phyloP scores from a whole-genome alignment of 2,113 vertebrate genomes.

The Climacteris rufus region DNA sequence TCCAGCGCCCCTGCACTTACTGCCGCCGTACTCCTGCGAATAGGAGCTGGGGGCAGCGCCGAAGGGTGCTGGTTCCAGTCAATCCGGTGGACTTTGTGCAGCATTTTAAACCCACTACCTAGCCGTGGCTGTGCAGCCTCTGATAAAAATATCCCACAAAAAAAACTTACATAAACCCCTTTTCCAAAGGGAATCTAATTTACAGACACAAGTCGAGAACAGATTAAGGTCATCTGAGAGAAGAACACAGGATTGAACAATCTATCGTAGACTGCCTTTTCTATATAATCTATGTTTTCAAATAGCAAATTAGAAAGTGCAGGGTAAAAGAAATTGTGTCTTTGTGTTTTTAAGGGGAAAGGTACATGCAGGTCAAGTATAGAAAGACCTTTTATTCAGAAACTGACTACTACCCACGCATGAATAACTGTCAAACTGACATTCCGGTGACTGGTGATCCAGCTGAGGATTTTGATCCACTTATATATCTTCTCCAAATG shows the following conservation, averaged over 20 bases:
- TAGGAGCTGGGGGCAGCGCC: too few relatives aligned
- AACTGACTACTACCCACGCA: background rate
- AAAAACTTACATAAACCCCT: background rate
- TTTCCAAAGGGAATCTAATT: background rate
- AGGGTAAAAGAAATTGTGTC: background rate
- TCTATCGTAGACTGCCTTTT: constrained; percentile 3
- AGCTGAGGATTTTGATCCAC: constrained; percentile 13
- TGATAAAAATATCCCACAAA: background rate
- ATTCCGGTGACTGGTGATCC: constrained; percentile 11
- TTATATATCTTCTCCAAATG: constrained; percentile 1
- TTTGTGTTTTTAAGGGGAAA: constrained; percentile 10
- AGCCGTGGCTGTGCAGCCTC: background rate
- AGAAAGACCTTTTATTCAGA: constrained; percentile 4
- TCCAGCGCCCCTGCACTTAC: too few relatives aligned
- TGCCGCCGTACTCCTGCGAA: too few relatives aligned
- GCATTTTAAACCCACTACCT: too few relatives aligned
- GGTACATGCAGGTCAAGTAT: background rate
- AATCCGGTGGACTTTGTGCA: too few relatives aligned
- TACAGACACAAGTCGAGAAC: background rate
- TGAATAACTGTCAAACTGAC: constrained; percentile 17
- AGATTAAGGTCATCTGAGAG: constrained; percentile 3
- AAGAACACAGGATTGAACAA: background rate
- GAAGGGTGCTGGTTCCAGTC: too few relatives aligned
- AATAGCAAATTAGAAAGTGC: background rate
- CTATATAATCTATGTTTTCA: background rate